Percentiles rank a stretch among this genome's conserved stretches.
Evolutionary conservation across 2,888 invertebrate species (phyloP).

Genomic region (Harmothoe impar): DNA sequence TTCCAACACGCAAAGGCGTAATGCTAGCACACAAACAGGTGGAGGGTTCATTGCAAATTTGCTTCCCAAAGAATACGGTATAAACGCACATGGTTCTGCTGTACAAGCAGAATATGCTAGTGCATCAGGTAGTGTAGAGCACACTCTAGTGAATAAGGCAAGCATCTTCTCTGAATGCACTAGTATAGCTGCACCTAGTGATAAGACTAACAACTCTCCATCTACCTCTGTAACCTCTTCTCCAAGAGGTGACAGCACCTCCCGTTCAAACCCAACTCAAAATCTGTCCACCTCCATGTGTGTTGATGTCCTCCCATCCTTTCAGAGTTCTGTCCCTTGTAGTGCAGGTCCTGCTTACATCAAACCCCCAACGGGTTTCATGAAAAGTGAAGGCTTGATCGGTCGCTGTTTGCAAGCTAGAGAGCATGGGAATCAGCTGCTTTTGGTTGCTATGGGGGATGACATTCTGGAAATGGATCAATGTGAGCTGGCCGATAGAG

Average conservation of each 20-base stretch:
- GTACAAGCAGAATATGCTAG: background rate
- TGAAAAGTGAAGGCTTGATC: conserved; percentile 1
- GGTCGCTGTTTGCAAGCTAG: conserved; percentile 41
- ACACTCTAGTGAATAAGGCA: background rate
- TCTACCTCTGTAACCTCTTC: conserved; percentile 2
- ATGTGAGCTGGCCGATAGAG: conserved; percentile 53
- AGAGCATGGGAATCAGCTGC: conserved; percentile 38
- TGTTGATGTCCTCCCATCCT: conserved; percentile 34
- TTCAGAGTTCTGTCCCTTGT: conserved; percentile 48
- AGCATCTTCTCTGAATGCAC: background rate
- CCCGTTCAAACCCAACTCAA: conserved; percentile 1
- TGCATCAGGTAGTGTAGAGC: conserved; percentile 34
- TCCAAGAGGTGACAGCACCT: background rate
- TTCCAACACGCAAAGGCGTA: background rate
- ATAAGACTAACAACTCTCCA: conserved; percentile 47
- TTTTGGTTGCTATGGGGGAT: conserved; percentile 43
- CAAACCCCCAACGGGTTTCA: background rate
- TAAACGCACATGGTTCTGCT: conserved; percentile 46
- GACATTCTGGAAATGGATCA: background rate
- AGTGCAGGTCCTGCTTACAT: conserved; percentile 41
- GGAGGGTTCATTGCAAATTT: conserved; percentile 23
- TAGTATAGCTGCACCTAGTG: conserved; percentile 53
- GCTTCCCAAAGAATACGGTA: background rate
- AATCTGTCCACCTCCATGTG: conserved; percentile 29
- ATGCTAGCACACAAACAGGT: conserved; percentile 59